A percentile compares a stretch with the other conserved stretches of the same genome.
Evolutionary conservation across 2,888 invertebrate species (phyloP).

Genomic region (Lamellibrachia satsuma): DNA sequence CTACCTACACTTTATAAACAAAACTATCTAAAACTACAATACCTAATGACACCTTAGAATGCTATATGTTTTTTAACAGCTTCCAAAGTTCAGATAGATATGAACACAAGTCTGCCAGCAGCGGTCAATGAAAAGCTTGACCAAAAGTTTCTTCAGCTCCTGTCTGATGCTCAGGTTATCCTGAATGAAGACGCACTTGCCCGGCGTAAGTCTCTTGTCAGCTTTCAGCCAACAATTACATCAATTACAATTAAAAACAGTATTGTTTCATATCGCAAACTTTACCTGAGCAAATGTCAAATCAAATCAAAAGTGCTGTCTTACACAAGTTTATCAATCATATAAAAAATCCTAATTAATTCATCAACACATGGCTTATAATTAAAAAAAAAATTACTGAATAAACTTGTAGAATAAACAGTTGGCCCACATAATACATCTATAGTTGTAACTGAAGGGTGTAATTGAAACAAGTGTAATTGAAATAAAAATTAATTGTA

Average conservation of each 20-base stretch:
- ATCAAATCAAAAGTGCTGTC: no score
- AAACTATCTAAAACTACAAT: background rate
- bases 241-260: background rate
- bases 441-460: background rate
- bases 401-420: background rate
- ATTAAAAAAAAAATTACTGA: background rate
- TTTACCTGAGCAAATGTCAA: background rate
- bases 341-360: background rate
- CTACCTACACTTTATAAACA: background rate
- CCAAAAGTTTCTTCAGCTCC: slow-evolving; percentile 20
- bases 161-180: slow-evolving; percentile 14
- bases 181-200: background rate
- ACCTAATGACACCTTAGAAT: no score
- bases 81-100: slow-evolving; percentile 50
- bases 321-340: background rate
- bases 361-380: background rate
- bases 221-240: background rate
- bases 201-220: slow-evolving; percentile 17
- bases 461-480: background rate
- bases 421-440: background rate
- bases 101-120: slow-evolving; percentile 47
- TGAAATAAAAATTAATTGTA: background rate
- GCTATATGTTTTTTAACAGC: slow-evolving; percentile 40
- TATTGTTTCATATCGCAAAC: background rate
- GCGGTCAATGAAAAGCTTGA: slow-evolving; percentile 35